Conservation (phyloP, 2,113 vertebrate species). For the Datnioides undecimradiatus region DNA sequence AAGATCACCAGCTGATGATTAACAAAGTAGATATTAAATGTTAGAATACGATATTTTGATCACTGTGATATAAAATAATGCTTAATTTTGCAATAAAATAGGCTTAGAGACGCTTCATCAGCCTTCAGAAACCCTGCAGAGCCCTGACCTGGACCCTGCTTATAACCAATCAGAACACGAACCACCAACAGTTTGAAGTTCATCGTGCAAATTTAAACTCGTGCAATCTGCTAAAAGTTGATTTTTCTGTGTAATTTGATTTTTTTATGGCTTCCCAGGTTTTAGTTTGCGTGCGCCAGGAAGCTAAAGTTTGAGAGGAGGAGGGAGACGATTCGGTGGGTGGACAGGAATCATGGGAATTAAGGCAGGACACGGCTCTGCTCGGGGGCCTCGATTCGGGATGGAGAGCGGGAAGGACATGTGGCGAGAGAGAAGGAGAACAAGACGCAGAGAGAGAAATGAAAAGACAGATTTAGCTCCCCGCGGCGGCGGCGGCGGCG, state of each 20-base stretch:
- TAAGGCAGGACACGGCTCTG: background rate
- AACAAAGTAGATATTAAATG: no score
- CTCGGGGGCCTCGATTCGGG: slow-evolving; percentile 22
- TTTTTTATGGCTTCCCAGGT: background rate
- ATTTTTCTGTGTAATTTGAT: background rate
- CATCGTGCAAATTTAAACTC: background rate
- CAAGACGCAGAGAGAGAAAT: slow-evolving; percentile 37
- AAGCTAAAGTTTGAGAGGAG: slow-evolving; percentile 7
- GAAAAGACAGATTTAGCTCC: slow-evolving; percentile 58
- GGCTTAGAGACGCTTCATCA: no score
- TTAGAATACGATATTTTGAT: no score
- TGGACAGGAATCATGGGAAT: slow-evolving; percentile 24
- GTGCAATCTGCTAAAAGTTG: background rate
- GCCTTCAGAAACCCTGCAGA: no score
- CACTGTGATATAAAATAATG: no score
- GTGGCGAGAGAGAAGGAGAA: slow-evolving; percentile 6
- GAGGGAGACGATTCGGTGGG: slow-evolving; percentile 7
- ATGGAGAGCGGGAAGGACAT: slow-evolving; percentile 15
- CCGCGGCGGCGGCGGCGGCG: slow-evolving; percentile 43
- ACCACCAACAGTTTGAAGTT: background rate
- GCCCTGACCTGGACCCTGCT: no score
- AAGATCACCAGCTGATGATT: no score
- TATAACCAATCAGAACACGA: background rate
- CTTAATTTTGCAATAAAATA: no score
- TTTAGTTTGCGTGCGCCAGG: background rate